These are phyloP conservation scores for Xylota sylvarum DNA, from an alignment of 2,888 invertebrate genomes.

Conservation along the genomic window DNA sequence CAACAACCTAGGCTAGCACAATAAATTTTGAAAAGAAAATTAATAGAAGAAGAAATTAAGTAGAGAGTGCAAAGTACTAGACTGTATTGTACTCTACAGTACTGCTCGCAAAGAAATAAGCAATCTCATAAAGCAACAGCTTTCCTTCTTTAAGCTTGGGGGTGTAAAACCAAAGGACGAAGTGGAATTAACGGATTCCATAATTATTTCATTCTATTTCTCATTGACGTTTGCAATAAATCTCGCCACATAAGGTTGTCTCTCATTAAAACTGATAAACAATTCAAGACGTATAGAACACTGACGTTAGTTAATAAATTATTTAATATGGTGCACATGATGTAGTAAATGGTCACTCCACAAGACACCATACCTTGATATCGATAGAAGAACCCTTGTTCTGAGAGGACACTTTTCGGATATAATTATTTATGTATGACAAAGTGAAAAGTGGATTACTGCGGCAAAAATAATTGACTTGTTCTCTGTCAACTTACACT, in stretches of 20 bases:
- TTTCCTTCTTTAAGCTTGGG: too few relatives aligned
- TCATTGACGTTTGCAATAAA: background rate
- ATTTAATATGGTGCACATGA: background rate
- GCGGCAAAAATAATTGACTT: background rate
- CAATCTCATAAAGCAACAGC: too few relatives aligned
- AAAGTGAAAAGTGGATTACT: background rate
- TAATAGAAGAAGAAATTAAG: too few relatives aligned
- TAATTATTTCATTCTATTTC: background rate
- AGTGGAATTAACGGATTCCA: too few relatives aligned
- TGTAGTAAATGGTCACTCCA: background rate
- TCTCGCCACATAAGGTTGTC: background rate
- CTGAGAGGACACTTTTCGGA: background rate
- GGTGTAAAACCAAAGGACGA: too few relatives aligned
- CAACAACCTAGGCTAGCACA: too few relatives aligned
- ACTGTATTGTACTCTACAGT: too few relatives aligned
- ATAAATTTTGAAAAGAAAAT: too few relatives aligned
- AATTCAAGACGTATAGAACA: background rate
- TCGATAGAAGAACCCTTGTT: background rate
- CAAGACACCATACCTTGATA: background rate
- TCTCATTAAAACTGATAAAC: background rate
- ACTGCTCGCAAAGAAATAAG: too few relatives aligned
- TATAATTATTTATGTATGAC: conserved; percentile 2
- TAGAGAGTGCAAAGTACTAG: too few relatives aligned
- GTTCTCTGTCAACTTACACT: background rate
- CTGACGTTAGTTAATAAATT: background rate